These are phyloP conservation scores for Solenodon paradoxus DNA, from an alignment of 2,113 vertebrate genomes.

Conservation along the genomic window DNA sequence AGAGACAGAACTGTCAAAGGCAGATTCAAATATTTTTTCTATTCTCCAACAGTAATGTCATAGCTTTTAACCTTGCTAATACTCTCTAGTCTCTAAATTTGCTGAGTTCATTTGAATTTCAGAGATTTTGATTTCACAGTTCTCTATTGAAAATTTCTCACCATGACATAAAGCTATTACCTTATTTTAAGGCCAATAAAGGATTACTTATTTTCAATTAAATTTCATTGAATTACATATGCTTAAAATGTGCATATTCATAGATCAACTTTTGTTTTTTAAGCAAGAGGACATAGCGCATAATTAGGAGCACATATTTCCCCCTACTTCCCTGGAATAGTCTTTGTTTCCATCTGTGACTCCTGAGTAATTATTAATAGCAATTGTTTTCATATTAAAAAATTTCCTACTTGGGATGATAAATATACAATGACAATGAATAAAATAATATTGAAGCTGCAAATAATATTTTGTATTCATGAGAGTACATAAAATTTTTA, in stretches of 20 bases:
- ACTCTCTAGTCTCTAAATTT: neutral
- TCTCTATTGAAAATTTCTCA: neutral
- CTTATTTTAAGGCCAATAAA: neutral
- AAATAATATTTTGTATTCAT: neutral
- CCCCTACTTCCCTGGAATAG: neutral
- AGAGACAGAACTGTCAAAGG: neutral
- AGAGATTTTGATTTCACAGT: neutral
- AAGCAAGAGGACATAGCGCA: neutral
- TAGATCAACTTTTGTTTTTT: neutral
- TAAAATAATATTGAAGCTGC: neutral
- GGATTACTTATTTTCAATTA: too few species aligned
- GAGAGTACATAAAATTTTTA: too few species aligned
- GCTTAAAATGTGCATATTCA: too few species aligned
- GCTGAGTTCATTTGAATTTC: neutral
- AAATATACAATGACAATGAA: neutral
- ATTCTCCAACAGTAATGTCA: neutral
- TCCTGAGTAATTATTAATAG: neutral
- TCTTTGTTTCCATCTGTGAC: neutral
- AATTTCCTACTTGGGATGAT: neutral
- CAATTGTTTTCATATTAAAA: neutral
- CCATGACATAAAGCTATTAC: neutral
- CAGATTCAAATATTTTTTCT: neutral
- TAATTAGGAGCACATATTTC: neutral
- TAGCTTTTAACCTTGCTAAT: neutral
- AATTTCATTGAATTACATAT: too few species aligned